Conservation (phyloP, 2,797 vertebrate species). For the Chrysocyon brachyurus region DNA sequence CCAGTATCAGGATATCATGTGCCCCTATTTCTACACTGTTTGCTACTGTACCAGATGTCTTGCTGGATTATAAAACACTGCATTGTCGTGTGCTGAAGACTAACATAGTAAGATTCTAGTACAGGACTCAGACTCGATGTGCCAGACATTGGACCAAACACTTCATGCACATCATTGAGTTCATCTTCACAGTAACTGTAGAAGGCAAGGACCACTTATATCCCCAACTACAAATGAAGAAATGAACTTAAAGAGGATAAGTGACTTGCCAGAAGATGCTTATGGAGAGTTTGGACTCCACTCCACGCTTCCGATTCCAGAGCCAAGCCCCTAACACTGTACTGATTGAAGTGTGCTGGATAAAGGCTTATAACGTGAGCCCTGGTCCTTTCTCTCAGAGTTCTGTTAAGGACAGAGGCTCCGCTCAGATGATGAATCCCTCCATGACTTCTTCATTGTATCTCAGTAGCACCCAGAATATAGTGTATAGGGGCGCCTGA, state of each 20-base stretch:
- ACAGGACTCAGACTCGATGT: background rate
- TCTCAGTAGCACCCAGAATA: background rate
- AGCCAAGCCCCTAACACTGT: background rate
- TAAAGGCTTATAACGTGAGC: background rate
- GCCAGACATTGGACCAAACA: background rate
- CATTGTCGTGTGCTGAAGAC: background rate
- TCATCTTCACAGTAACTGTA: background rate
- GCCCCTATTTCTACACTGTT: background rate
- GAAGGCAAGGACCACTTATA: background rate
- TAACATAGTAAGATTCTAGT: background rate
- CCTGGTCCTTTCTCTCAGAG: background rate
- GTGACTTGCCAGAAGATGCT: background rate
- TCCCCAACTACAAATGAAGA: background rate
- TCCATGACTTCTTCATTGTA: background rate
- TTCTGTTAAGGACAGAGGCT: background rate
- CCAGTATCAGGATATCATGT: background rate
- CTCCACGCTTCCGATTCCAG: background rate
- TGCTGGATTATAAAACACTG: background rate
- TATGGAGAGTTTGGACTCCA: background rate
- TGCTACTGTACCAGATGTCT: background rate
- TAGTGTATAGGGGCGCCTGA: no score
- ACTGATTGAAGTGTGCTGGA: background rate
- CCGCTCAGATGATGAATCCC: background rate
- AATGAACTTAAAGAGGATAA: background rate
- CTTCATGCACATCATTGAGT: rapidly evolving